Percentiles rank a stretch among this genome's conserved stretches.
phyloP scores from a whole-genome alignment of 2,113 vertebrate genomes.

The Hydrochoerus hydrochaeris region DNA sequence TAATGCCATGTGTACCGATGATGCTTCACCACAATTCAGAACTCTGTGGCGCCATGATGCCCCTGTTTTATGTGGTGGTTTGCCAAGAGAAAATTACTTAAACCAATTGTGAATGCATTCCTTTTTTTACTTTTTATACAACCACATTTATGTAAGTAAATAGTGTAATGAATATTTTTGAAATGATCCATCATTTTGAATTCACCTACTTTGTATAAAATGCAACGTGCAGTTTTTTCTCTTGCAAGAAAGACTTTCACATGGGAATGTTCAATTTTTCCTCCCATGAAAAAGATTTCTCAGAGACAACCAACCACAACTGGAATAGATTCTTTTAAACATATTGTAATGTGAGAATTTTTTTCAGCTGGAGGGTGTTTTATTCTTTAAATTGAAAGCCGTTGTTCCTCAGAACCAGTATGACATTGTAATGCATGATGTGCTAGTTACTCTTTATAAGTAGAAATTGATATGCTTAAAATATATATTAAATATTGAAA shows the following conservation, averaged over 20 bases:
- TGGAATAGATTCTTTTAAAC: slow-evolving; percentile 88
- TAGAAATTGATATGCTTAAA: slow-evolving; percentile 80
- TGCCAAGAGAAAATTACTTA: slow-evolving; percentile 94
- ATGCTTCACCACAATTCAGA: slow-evolving; percentile 94
- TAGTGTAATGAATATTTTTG: slow-evolving; percentile 90
- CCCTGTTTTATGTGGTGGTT: slow-evolving; percentile 92
- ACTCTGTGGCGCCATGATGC: slow-evolving; percentile 96
- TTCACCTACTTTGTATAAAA: slow-evolving; percentile 88
- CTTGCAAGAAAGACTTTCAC: slow-evolving; percentile 82
- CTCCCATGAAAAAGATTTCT: slow-evolving; percentile 80
- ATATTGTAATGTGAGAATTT: slow-evolving; percentile 90
- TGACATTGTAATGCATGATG: slow-evolving; percentile 83
- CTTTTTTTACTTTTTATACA: slow-evolving; percentile 87
- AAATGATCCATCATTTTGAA: slow-evolving; percentile 86
- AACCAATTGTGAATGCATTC: slow-evolving; percentile 94
- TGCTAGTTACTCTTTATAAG: slow-evolving; percentile 76
- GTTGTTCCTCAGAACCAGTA: slow-evolving; percentile 82
- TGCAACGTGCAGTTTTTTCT: slow-evolving; percentile 74
- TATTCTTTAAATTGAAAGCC: slow-evolving; percentile 88
- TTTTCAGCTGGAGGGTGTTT: slow-evolving; percentile 89
- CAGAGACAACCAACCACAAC: slow-evolving; percentile 89
- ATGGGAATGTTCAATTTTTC: slow-evolving; percentile 82
- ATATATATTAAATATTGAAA: slow-evolving; percentile 75
- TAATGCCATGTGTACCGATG: slow-evolving; percentile 96
- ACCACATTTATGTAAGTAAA: slow-evolving; percentile 89